A percentile compares a stretch with the other conserved stretches of the same genome.
These are phyloP conservation scores for Parazoanthus swiftii DNA, from an alignment of 92 coral and sea anemone genomes.

Conservation along the genomic window DNA sequence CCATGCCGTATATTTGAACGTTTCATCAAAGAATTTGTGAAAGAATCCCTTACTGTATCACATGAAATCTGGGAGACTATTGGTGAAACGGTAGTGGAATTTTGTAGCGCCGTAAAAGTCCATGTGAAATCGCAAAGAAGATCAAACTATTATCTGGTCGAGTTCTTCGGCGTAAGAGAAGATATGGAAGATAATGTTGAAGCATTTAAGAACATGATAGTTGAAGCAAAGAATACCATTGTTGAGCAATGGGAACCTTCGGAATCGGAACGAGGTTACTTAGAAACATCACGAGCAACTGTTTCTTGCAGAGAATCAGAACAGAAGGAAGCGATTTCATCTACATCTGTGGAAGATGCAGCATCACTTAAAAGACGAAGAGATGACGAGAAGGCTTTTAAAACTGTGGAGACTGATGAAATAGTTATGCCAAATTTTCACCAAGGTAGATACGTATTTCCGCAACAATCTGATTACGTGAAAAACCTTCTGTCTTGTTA, in stretches of 20 bases:
- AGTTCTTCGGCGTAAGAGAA: slow-evolving; percentile 42
- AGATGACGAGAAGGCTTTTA: neutral
- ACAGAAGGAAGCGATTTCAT: neutral
- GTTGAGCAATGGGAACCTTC: neutral
- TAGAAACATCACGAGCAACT: slow-evolving; percentile 12
- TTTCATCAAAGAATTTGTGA: slow-evolving; percentile 20
- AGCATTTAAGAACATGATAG: slow-evolving; percentile 21
- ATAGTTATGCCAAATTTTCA: neutral
- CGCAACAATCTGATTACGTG: neutral
- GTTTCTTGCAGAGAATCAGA: neutral
- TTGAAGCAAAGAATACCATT: slow-evolving; percentile 13
- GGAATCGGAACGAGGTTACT: slow-evolving; percentile 24
- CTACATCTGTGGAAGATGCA: neutral
- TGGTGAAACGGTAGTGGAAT: neutral
- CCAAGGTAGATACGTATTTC: neutral
- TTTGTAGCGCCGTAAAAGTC: slow-evolving; percentile 19
- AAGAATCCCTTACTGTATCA: slow-evolving; percentile 7
- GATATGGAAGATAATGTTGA: slow-evolving; percentile 39
- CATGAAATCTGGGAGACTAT: neutral
- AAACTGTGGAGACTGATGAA: neutral
- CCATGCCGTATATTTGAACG: slow-evolving; percentile 18
- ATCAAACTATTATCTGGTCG: slow-evolving; percentile 14
- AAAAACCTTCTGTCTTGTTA: neutral
- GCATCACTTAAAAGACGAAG: neutral
- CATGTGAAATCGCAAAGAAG: slow-evolving; percentile 6